phyloP scores from a whole-genome alignment of 2,888 invertebrate genomes.

The Phanerotoma sp. region DNA sequence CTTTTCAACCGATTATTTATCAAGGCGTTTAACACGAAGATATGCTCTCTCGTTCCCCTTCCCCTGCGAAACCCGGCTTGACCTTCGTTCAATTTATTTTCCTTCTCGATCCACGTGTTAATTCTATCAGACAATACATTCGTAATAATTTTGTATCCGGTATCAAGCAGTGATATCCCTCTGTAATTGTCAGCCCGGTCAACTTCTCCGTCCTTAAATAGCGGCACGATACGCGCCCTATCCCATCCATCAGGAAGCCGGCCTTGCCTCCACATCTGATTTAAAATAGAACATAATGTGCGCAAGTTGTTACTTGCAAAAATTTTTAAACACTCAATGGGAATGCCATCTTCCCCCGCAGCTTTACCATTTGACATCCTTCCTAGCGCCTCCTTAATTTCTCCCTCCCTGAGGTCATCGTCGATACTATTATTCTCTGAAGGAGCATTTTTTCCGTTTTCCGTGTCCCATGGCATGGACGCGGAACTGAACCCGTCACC shows the following conservation, averaged over 20 bases:
- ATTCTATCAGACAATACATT: neutral
- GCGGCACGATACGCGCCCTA: constrained; percentile 1
- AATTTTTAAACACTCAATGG: neutral
- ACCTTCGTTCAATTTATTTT: neutral
- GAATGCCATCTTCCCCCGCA: neutral
- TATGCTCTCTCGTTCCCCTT: neutral
- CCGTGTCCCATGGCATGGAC: neutral
- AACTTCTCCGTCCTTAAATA: constrained; percentile 11
- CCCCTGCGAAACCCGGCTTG: neutral
- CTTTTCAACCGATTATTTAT: neutral
- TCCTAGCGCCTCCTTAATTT: neutral
- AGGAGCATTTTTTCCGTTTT: too few relatives aligned
- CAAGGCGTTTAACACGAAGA: neutral
- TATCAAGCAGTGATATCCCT: constrained; percentile 16
- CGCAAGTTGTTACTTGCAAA: neutral
- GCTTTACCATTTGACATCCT: neutral
- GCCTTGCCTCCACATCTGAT: neutral
- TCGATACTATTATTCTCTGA: too few relatives aligned
- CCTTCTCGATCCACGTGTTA: neutral
- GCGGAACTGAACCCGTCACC: neutral
- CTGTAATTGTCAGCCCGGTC: constrained; percentile 6
- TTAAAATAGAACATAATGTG: neutral
- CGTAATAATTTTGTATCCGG: constrained; percentile 10
- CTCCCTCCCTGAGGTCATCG: neutral
- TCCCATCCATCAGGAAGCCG: constrained; percentile 2